These are phyloP conservation scores for Drosophila quadrilineata DNA, from an alignment of 1,140 invertebrate genomes.

Conservation along the genomic window DNA sequence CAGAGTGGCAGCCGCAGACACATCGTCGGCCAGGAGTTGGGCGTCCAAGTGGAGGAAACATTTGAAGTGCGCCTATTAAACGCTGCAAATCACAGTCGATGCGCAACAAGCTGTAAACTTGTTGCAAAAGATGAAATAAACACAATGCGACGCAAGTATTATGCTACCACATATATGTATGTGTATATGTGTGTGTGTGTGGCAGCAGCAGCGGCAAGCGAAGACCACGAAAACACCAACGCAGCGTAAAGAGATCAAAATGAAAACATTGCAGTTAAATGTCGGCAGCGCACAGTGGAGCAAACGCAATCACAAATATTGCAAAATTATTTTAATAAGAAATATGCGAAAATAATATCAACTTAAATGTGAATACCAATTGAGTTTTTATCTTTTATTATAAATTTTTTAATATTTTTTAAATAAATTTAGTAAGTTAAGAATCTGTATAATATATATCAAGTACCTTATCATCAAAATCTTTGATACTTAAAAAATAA, in stretches of 20 bases:
- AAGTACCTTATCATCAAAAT: no score
- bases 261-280: conserved; percentile 66
- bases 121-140: conserved; percentile 71
- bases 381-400: no score
- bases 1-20: conserved; percentile 9
- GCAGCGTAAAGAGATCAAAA: conserved; percentile 78
- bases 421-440: no score
- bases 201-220: conserved; percentile 12
- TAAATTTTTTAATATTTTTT: no score
- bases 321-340: no score
- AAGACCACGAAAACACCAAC: conserved; percentile 54
- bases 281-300: conserved; percentile 32
- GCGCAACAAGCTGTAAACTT: conserved; percentile 76
- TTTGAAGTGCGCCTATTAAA: conserved; percentile 74
- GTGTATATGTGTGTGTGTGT: background rate
- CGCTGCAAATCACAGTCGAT: conserved; percentile 68
- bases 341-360: no score
- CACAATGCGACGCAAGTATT: conserved; percentile 24
- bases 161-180: background rate
- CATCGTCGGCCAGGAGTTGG: background rate
- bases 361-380: background rate
- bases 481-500: background rate
- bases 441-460: no score
- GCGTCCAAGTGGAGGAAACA: conserved; percentile 19
- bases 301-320: no score